Evolutionary conservation across 2,888 invertebrate genomes (phyloP).

Genomic region (Melanotus villosus): DNA sequence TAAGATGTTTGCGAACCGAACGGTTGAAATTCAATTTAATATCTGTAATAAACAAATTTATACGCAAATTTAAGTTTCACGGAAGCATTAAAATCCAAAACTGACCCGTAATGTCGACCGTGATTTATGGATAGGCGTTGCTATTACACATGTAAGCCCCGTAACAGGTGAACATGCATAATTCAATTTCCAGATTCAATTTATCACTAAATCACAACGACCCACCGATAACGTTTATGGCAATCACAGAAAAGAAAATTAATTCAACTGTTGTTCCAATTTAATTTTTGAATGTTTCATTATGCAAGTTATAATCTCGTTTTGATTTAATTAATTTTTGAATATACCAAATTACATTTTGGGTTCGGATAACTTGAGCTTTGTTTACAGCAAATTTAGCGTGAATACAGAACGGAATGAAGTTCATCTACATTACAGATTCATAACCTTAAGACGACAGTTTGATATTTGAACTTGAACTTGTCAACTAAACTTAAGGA

Average conservation of each 20-base stretch:
- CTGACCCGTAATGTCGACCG: neutral
- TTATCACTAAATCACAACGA: constrained; percentile 6
- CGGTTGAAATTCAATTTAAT: too few species aligned
- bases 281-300: neutral
- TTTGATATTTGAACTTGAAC: too few species aligned
- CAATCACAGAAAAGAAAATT: neutral
- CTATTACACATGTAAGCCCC: constrained; percentile 1
- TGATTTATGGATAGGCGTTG: constrained; percentile 13
- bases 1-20: too few species aligned
- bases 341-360: too few species aligned
- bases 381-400: too few species aligned
- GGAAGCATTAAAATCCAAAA: neutral
- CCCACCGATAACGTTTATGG: constrained; percentile 4
- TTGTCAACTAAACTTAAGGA: too few species aligned
- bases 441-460: too few species aligned
- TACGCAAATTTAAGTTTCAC: neutral
- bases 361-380: too few species aligned
- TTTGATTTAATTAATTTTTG: too few species aligned
- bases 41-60: too few species aligned
- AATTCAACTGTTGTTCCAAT: neutral
- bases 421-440: too few species aligned
- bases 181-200: constrained; percentile 15
- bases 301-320: neutral
- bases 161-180: constrained; percentile 26
- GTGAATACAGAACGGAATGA: too few species aligned